phyloP scores from a whole-genome alignment of 2,113 vertebrate species.

The Crotalus tigris region DNA sequence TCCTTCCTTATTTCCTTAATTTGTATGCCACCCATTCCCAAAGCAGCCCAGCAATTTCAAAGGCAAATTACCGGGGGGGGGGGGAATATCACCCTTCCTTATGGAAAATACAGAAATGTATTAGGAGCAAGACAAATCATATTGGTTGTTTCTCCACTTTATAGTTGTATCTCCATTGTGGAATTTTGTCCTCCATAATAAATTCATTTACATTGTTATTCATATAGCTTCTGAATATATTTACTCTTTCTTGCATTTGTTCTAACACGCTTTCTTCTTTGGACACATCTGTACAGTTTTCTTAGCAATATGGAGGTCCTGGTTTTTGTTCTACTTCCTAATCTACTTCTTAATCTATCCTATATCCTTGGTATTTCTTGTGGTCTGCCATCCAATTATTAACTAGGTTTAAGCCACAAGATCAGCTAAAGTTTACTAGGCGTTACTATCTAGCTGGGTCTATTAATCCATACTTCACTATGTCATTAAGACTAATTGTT shows the following conservation, averaged over 20 bases:
- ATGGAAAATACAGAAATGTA: neutral
- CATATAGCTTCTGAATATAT: slow-evolving; percentile 11
- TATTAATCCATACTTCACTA: neutral
- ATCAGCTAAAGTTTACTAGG: neutral
- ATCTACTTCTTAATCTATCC: neutral
- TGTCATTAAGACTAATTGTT: slow-evolving; percentile 45
- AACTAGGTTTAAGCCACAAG: neutral
- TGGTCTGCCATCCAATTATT: neutral
- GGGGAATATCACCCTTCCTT: neutral
- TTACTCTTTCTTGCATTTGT: slow-evolving; percentile 15
- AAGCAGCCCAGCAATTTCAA: neutral
- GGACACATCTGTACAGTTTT: neutral
- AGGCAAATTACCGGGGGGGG: neutral
- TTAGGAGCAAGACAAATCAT: slow-evolving; percentile 22
- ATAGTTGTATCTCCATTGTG: slow-evolving; percentile 5
- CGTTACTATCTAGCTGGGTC: neutral
- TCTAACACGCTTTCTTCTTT: slow-evolving; percentile 15
- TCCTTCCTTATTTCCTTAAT: neutral
- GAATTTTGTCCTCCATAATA: slow-evolving; percentile 23
- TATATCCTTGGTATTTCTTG: neutral
- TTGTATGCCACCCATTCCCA: neutral
- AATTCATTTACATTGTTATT: slow-evolving; percentile 21
- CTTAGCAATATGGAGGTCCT: neutral
- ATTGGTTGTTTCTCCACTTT: slow-evolving; percentile 17
- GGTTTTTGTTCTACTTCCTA: neutral